Percentiles rank a stretch among this genome's conserved stretches.
Evolutionary conservation across 2,888 invertebrate species (phyloP).

Genomic region (Malthinus seriepunctatus): DNA sequence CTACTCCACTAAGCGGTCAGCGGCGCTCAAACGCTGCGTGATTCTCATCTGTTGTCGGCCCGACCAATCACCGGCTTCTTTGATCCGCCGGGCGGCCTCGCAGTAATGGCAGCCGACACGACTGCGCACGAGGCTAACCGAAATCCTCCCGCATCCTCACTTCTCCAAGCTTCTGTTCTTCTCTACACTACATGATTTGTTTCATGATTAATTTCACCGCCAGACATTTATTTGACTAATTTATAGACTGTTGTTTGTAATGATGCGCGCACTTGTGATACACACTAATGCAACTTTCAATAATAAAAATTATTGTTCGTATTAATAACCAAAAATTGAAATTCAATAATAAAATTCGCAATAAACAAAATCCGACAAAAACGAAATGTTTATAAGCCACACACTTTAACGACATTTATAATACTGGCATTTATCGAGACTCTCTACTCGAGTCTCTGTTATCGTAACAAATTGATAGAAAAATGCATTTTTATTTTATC

Average conservation of each 20-base stretch:
- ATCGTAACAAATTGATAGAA: too few species aligned
- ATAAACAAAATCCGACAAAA: too few species aligned
- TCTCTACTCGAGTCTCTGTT: too few species aligned
- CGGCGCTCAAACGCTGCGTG: constrained; percentile 40
- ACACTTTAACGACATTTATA: too few species aligned
- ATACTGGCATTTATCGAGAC: too few species aligned
- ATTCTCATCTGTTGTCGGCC: constrained; percentile 50
- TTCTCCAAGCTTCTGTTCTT: constrained; percentile 25
- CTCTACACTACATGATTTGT: constrained; percentile 44
- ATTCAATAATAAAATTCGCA: too few species aligned
- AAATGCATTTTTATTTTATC: too few species aligned
- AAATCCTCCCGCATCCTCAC: constrained; percentile 36
- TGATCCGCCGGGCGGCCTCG: constrained; percentile 55
- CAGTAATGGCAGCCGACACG: constrained; percentile 64
- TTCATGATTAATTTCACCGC: constrained; percentile 51
- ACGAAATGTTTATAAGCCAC: too few species aligned
- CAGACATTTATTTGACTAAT: constrained; percentile 52
- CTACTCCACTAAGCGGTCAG: constrained; percentile 38
- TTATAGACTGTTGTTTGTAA: constrained; percentile 44
- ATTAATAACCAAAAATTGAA: neutral
- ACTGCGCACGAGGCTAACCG: constrained; percentile 62
- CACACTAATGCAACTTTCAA: constrained; percentile 2
- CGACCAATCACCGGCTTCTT: constrained; percentile 53
- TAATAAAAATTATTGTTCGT: too few species aligned
- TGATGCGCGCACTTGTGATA: constrained; percentile 25